Percentiles rank a stretch among this genome's conserved stretches.
Conservation (phyloP, 2,797 vertebrate species). For the Hypotaenidia okinawae region DNA sequence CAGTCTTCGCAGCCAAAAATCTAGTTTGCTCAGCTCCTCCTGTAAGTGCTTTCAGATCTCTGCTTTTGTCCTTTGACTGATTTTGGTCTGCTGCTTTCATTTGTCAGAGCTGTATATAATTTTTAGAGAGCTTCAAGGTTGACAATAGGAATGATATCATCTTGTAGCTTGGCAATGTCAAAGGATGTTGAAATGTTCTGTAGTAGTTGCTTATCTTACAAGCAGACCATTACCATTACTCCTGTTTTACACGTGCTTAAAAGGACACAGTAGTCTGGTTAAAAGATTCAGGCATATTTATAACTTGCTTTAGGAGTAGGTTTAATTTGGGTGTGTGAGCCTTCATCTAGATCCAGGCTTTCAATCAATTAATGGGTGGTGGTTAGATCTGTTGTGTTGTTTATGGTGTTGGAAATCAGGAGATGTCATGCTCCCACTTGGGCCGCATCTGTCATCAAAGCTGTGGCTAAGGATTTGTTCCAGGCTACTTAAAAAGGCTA, state of each 20-base stretch:
- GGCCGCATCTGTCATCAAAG: background rate
- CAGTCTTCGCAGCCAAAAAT: background rate
- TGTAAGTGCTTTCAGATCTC: background rate
- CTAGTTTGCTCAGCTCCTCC: background rate
- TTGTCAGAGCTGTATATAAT: background rate
- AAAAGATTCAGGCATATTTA: background rate
- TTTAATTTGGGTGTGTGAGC: background rate
- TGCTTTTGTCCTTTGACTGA: background rate
- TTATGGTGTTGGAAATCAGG: background rate
- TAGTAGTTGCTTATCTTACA: constrained; percentile 2
- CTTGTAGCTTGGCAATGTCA: background rate
- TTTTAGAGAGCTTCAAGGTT: background rate
- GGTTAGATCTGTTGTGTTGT: background rate
- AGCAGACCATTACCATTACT: background rate
- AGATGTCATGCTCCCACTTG: background rate
- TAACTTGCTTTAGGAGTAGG: background rate
- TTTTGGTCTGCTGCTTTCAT: background rate
- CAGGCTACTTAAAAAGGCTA: background rate
- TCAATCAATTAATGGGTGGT: background rate
- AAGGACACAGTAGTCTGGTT: background rate
- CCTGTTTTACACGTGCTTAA: background rate
- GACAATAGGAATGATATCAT: background rate
- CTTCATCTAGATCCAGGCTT: background rate
- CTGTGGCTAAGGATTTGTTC: background rate
- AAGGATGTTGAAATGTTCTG: background rate